Evolutionary conservation across 2,888 invertebrate genomes (phyloP).

Genomic region (Cynaeus angustus): DNA sequence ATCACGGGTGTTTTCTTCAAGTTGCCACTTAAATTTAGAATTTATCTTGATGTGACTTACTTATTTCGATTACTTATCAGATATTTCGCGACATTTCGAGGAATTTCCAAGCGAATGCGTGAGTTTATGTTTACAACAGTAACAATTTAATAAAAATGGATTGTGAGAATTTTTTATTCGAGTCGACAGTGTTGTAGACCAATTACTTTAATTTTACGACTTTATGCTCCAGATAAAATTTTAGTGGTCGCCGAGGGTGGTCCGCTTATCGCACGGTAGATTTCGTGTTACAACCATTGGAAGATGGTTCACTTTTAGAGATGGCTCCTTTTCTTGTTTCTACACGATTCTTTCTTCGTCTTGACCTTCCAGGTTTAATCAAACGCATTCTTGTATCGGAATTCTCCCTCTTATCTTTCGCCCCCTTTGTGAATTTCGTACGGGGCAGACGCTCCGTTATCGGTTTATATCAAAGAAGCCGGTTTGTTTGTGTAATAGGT

Average conservation of each 20-base stretch:
- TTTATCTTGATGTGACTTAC: constrained; percentile 24
- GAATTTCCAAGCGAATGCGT: constrained; percentile 23
- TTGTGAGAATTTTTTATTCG: constrained; percentile 27
- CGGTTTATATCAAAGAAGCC: constrained; percentile 61
- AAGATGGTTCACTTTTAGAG: not conserved
- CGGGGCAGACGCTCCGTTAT: constrained; percentile 46
- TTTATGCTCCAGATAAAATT: constrained; percentile 47
- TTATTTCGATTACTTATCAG: constrained; percentile 6
- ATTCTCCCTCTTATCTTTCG: not conserved
- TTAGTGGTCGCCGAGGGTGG: constrained; percentile 44
- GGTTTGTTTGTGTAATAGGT: constrained; percentile 62
- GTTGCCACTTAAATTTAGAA: constrained; percentile 19
- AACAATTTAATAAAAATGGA: constrained; percentile 26
- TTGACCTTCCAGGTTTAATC: not conserved
- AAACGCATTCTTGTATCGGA: not conserved
- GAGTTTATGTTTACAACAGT: constrained; percentile 9
- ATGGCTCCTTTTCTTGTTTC: not conserved
- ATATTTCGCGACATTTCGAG: constrained; percentile 22
- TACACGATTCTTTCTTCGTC: too few relatives aligned
- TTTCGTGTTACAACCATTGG: constrained; percentile 20
- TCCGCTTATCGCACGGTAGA: constrained; percentile 37
- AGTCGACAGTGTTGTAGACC: constrained; percentile 27
- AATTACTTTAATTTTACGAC: constrained; percentile 51
- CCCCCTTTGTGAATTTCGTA: constrained; percentile 11
- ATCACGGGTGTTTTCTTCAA: constrained; percentile 31